Evolutionary conservation across 2,113 vertebrate genomes (phyloP), one percentile per base, ranked within the genome.

Genomic region (Nothobranchius furzeri): DNA sequence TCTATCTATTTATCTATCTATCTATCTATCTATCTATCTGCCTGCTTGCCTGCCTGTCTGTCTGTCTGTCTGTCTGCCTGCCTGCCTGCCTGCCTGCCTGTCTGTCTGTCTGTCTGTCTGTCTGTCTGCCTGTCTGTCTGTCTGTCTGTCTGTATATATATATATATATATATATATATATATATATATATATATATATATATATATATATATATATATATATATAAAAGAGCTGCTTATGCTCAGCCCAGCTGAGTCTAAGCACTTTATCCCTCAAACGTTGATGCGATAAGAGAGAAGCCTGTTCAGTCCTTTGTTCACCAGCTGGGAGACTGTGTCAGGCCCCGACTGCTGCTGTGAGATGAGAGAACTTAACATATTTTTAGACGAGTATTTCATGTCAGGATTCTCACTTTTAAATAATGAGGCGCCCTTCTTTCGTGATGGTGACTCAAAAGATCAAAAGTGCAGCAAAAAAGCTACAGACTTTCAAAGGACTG

Each of bases 401-500:
- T 60, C 58, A 68, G 35, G 72, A 77, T 70, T 64, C 73, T 81
- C 60, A 60, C 64, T 73, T 65, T 77, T 74, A 66, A 87, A 79
- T 91, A 91, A 90, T 86, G 80, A 90, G 83, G 72, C 65, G 74
- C 70, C 67, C 76, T 76, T 70, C 80, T 78, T 56, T 48, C 36
- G 62, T 51, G 76, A 63, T 70, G 25, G 37, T 7, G 46, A 82
- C 61, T 81, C 63, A 43, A 10, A 70, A 81, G 82, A 89, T 90
- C 78, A 89, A 85, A 88, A 58, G 56, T 9, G 37, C 40, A 37
- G 60, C 4, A 50, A 66, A 65, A 76, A 75, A 70, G 70, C 59
- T 62, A 60, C 68, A 71, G 64, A 71, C 65, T 76, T 81, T 76
- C 59, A 74, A 77, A 78, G 67, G 53, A 60, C 57, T 68, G 52